Evolutionary conservation across 1,140 invertebrate genomes (phyloP), one percentile per base, ranked within the genome.

Genomic region (Orchesella cincta): DNA sequence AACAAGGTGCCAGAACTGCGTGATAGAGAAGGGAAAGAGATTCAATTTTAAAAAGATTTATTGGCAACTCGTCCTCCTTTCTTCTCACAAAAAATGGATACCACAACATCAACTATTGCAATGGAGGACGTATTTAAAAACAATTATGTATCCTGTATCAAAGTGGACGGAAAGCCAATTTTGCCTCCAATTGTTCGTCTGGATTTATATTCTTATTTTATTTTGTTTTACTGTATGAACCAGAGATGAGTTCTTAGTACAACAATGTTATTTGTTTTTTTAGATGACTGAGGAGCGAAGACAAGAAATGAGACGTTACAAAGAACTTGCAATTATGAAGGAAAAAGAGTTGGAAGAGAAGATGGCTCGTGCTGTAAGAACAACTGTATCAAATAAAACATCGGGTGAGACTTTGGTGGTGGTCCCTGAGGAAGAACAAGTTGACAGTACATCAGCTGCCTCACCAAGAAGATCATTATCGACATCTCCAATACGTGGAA

Each of bases 131-230:
- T 29, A 29, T n/a, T 67, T 12, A 29, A 31, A 3, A 33, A 8
- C 14, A n/a, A 1, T 29, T 89, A 87, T 79, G 82, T 84, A 26
- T 89, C 89, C 23, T 88, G 88, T 82, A 89, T 90, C 62, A 89
- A 88, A 86, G 86, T 91, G 80, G 87, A 88, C 81, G 89, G 89
- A n/a, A 83, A 86, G 74, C 86, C 88, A 74, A 89, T 91, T 82
- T 83, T 91, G 78, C 88, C 90, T 67, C 90, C 90, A 28, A 57
- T 90, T 83, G 90, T 91, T 86, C 86, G 85, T 33, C 35, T 83
- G 75, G 81, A 79, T 74, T 78, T 76, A 74, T 35, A 77, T 31
- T 0, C 34, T 23, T 20, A 1, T 81, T 74, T 12, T 71, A 8
- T 31, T 57, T n/a, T 23, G 28, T 31, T 8, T 33, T 33, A 54